A percentile compares a stretch with the other conserved stretches of the same genome.
These are phyloP conservation scores for Eulacestoma nigropectus DNA, from an alignment of 2,113 vertebrate genomes.

Conservation along the genomic window DNA sequence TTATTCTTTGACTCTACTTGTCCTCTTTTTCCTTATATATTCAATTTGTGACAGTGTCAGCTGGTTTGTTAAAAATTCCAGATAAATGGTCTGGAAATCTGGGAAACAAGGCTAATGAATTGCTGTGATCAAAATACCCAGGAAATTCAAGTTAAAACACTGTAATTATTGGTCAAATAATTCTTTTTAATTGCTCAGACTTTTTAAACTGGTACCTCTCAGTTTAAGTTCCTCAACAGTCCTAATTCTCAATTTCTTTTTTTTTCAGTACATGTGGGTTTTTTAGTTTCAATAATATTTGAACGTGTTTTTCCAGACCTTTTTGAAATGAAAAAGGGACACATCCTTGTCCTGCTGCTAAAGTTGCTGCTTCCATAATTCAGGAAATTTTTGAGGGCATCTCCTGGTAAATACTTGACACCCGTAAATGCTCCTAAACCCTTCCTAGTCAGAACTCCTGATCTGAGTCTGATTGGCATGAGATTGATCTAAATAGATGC, in stretches of 20 bases:
- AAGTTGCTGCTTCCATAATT: background rate
- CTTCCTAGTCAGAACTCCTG: background rate
- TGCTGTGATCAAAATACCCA: background rate
- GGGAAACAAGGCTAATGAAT: background rate
- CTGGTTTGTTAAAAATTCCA: background rate
- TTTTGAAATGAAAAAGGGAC: background rate
- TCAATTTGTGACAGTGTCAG: background rate
- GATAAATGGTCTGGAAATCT: background rate
- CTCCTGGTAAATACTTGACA: background rate
- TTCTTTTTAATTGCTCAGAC: background rate
- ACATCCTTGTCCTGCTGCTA: background rate
- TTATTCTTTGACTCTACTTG: background rate
- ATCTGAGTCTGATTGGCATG: background rate
- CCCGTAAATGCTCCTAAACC: background rate
- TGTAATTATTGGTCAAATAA: background rate
- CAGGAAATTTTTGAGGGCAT: background rate
- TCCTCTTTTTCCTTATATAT: background rate
- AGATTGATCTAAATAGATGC: no score
- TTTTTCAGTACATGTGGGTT: rapidly evolving
- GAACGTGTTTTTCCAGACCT: background rate
- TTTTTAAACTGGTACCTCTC: background rate
- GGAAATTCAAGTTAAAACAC: background rate
- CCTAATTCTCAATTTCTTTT: rapidly evolving
- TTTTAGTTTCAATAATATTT: background rate
- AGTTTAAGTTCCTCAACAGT: background rate